These are phyloP conservation scores for Pelochelys cantorii DNA, from an alignment of 2,797 vertebrate genomes.

Conservation along the genomic window DNA sequence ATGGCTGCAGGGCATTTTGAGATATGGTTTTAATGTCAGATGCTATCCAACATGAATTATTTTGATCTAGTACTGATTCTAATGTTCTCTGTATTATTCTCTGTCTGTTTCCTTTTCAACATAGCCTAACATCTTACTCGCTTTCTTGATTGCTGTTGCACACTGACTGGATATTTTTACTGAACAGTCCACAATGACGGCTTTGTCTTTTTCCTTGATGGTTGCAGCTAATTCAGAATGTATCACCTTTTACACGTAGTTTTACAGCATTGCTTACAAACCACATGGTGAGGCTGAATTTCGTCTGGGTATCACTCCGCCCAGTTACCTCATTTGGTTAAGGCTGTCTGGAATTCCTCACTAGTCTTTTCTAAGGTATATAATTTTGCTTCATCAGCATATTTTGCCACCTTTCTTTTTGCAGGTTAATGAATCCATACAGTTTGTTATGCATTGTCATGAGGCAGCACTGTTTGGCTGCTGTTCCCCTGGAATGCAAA, in stretches of 20 bases:
- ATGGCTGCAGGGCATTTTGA: slow-evolving; percentile 33
- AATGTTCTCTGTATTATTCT: slow-evolving; percentile 18
- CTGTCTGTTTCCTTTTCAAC: not conserved
- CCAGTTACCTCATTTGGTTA: not conserved
- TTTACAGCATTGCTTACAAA: slow-evolving; percentile 43
- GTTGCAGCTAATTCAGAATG: slow-evolving; percentile 18
- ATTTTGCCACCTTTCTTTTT: slow-evolving; percentile 25
- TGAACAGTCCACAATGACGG: not conserved
- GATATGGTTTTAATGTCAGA: slow-evolving; percentile 34
- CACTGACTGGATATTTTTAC: not conserved
- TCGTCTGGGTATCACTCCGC: not conserved
- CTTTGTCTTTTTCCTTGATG: slow-evolving; percentile 1
- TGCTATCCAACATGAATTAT: slow-evolving; percentile 16
- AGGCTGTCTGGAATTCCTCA: not conserved
- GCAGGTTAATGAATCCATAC: slow-evolving; percentile 49
- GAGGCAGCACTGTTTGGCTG: slow-evolving; percentile 1
- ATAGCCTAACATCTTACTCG: not conserved
- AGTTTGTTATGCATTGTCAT: slow-evolving; percentile 53
- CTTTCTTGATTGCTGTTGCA: not conserved
- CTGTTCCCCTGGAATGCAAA: slow-evolving; percentile 54
- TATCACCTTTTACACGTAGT: slow-evolving; percentile 10
- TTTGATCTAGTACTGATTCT: slow-evolving; percentile 45
- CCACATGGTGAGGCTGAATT: not conserved
- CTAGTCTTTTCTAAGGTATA: not conserved
- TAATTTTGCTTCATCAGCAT: slow-evolving; percentile 41